These are phyloP conservation scores for Babyrousa celebensis DNA, from an alignment of 2,797 vertebrate species.

Conservation along the genomic window DNA sequence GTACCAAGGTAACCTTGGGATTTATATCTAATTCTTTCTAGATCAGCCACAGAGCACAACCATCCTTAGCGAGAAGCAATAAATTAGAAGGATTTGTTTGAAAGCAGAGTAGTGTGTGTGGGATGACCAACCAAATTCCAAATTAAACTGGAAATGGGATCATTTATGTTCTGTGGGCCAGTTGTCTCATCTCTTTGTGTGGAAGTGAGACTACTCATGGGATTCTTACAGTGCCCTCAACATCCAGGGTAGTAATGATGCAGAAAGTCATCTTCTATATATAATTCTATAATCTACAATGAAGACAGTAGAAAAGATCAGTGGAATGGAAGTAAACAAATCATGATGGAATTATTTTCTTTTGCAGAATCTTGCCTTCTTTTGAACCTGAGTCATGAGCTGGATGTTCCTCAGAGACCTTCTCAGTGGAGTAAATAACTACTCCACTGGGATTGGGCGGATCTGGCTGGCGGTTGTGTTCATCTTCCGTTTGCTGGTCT, in stretches of 20 bases:
- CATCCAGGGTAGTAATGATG: not conserved
- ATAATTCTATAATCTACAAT: not conserved
- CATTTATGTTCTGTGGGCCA: not conserved
- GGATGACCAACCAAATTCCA: conserved; percentile 21
- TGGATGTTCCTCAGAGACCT: conserved; percentile 94
- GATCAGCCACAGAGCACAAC: conserved; percentile 12
- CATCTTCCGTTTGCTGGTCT: conserved; percentile 95
- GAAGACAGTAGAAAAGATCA: not conserved
- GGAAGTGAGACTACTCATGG: not conserved
- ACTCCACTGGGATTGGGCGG: conserved; percentile 94
- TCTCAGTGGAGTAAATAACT: conserved; percentile 95
- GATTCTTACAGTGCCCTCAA: not conserved
- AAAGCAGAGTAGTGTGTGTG: not conserved
- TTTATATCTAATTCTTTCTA: conserved; percentile 2
- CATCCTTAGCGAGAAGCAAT: not conserved
- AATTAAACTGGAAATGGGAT: not conserved
- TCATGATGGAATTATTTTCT: conserved; percentile 80
- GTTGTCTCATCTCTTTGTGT: not conserved
- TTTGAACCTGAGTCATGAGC: conserved; percentile 92
- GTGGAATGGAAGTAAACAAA: not conserved
- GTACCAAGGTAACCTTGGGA: not conserved
- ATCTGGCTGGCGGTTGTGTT: conserved; percentile 95
- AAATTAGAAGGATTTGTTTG: not conserved
- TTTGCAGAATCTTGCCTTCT: conserved; percentile 81
- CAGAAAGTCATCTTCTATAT: not conserved